Base-by-base conservation (phyloP, 1,140 invertebrate species). In the Drosophila gunungcola region DNA sequence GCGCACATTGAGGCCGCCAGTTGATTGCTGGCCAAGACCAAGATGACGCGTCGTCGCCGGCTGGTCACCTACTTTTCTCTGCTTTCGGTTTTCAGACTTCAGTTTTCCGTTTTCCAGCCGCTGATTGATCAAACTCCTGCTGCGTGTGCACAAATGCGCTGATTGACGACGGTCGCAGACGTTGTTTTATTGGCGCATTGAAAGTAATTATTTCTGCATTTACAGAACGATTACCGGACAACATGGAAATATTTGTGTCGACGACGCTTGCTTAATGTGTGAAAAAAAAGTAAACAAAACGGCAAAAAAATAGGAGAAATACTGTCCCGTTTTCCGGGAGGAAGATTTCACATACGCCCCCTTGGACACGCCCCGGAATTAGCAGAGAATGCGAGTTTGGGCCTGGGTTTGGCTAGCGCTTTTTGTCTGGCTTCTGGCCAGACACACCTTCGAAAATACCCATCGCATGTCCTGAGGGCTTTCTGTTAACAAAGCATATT, bases 201-300 rank as follows among this genome's bases (percentile, higher is more conserved):
- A 88, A 88, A 88, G 84, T 88, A 88, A 88, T 89, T 89, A 90
- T 89, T 89, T 84, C 77, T 89, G 84, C 85, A 89, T 89, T 90
- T 89, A 89, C 77, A 89, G 84, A 89, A 89, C 84, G 80, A 89
- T 89, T 89, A 89, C 84, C 84, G 73, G 85, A 69, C 84, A 89
- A 89, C 84, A 84, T 89, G 80, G 63, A 84, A 90, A 84, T 84
- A 90, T 89, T 68, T 89, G 83, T 88, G 83, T 88, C 84, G 83
- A 65, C 79, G 84, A 62, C 56, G 77, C 56, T 86, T 60, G 82
- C 70, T 76, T 84, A 89, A 89, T 89, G 85, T 89, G 84, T 90
- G 84, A 89, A 88, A 76, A 79, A 79, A 73, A 70, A 55, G 39
- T 32, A 61, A 29, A 39, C 12, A 60, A 63, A 42, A 9, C 4